phyloP scores from a whole-genome alignment of 1,140 invertebrate genomes.

The Psilanteris sp. region DNA sequence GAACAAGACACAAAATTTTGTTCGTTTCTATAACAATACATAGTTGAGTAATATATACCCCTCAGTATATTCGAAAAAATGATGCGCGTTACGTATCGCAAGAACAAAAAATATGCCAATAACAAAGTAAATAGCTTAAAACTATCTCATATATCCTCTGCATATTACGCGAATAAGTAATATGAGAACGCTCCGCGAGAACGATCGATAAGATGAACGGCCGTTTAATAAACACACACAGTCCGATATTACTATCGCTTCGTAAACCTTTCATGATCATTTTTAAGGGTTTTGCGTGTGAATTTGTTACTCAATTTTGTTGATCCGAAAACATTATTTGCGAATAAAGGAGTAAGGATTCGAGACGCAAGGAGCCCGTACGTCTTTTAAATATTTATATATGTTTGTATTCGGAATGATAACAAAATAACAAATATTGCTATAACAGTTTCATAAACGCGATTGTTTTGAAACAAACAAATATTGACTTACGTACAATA shows the following conservation, averaged over 20 bases:
- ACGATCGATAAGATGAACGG: constrained; percentile 66
- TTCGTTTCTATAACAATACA: no score
- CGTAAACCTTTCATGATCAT: constrained; percentile 30
- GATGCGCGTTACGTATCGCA: neutral
- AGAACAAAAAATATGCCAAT: constrained; percentile 30
- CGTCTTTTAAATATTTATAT: no score
- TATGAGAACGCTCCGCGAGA: constrained; percentile 20
- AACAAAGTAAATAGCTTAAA: constrained; percentile 49
- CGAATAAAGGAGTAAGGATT: constrained; percentile 7
- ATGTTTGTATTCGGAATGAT: no score
- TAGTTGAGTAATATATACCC: no score
- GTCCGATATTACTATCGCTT: constrained; percentile 35
- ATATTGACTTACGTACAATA: no score
- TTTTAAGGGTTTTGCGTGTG: constrained; percentile 13
- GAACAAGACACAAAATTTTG: no score
- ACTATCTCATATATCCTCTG: constrained; percentile 60
- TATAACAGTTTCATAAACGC: no score
- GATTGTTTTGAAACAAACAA: no score
- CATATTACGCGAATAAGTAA: constrained; percentile 55
- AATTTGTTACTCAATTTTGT: constrained; percentile 28
- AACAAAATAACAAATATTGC: no score
- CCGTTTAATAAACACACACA: constrained; percentile 53
- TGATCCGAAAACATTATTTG: neutral
- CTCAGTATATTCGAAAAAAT: neutral
- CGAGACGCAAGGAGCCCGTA: no score